Percentiles rank a stretch among this genome's conserved stretches.
phyloP scores from a whole-genome alignment of 1,140 invertebrate species.

The Philopotamus ludificatus region DNA sequence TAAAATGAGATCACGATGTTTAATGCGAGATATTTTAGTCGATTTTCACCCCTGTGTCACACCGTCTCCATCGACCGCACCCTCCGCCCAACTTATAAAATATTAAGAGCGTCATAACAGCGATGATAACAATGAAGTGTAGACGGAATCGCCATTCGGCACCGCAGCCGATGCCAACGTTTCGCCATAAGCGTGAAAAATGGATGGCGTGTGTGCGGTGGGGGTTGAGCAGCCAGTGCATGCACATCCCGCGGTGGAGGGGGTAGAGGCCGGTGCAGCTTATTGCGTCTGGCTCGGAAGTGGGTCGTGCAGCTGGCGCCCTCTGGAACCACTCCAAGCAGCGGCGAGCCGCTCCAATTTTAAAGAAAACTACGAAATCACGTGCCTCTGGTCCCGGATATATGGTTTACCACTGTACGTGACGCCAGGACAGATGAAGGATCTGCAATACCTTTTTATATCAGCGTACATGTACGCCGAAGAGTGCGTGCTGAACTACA shows the following conservation, averaged over 20 bases:
- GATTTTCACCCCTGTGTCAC: too few relatives aligned
- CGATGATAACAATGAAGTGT: too few relatives aligned
- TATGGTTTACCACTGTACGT: slow-evolving; percentile 39
- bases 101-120: too few relatives aligned
- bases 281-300: slow-evolving; percentile 18
- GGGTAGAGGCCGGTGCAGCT: slow-evolving; percentile 9
- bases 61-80: too few relatives aligned
- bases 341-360: slow-evolving; percentile 36
- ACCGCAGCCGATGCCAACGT: neutral
- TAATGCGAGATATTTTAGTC: too few relatives aligned
- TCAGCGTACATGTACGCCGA: too few relatives aligned
- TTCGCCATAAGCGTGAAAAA: neutral
- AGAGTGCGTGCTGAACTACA: too few relatives aligned
- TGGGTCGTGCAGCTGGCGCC: slow-evolving; percentile 36
- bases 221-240: neutral
- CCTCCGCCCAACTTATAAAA: too few relatives aligned
- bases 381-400: slow-evolving; percentile 30
- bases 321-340: slow-evolving; percentile 32
- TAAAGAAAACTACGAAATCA: slow-evolving; percentile 39
- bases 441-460: too few relatives aligned
- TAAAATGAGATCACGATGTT: too few relatives aligned
- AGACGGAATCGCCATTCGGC: too few relatives aligned
- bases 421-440: slow-evolving; percentile 36
- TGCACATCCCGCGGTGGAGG: neutral
- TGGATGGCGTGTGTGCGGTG: neutral